Percentiles rank a stretch among this genome's conserved stretches.
phyloP scores from a whole-genome alignment of 2,797 vertebrate genomes.

The Eptatretus atami region DNA sequence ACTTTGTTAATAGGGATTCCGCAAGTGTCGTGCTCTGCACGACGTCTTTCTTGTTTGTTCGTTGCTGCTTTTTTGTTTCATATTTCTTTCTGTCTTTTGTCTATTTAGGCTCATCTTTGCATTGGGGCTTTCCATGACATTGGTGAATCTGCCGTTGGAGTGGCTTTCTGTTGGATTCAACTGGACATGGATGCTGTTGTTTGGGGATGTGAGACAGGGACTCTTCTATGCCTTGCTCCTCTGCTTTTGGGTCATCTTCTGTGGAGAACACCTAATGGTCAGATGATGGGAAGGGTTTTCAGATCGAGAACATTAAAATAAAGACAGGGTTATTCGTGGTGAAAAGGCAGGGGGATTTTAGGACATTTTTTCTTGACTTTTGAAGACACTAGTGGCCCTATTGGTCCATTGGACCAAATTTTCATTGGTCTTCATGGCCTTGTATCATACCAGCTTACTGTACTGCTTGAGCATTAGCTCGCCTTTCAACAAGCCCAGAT shows the following conservation, averaged over 20 bases:
- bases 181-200: constrained; percentile 97
- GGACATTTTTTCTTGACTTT: too few species aligned
- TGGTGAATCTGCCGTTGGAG: constrained; percentile 88
- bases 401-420: too few species aligned
- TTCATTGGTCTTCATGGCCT: too few species aligned
- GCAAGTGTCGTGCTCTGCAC: background rate
- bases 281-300: constrained; percentile 8
- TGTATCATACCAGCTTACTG: too few species aligned
- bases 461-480: too few species aligned
- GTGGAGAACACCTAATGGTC: constrained; percentile 96
- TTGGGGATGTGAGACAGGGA: constrained; percentile 77
- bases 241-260: constrained; percentile 97
- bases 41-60: background rate
- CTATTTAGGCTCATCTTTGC: constrained; percentile 51
- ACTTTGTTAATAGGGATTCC: background rate
- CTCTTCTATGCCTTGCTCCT: constrained; percentile 90
- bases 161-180: constrained; percentile 91
- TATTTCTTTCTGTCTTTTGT: constrained; percentile 9
- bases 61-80: constrained; percentile 7
- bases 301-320: too few species aligned
- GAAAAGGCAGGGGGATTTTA: too few species aligned
- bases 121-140: constrained; percentile 84
- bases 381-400: too few species aligned
- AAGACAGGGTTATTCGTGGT: too few species aligned
- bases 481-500: too few species aligned